Conservation (phyloP, 1,140 invertebrate genomes). For the Thereuonema tuberculata region DNA sequence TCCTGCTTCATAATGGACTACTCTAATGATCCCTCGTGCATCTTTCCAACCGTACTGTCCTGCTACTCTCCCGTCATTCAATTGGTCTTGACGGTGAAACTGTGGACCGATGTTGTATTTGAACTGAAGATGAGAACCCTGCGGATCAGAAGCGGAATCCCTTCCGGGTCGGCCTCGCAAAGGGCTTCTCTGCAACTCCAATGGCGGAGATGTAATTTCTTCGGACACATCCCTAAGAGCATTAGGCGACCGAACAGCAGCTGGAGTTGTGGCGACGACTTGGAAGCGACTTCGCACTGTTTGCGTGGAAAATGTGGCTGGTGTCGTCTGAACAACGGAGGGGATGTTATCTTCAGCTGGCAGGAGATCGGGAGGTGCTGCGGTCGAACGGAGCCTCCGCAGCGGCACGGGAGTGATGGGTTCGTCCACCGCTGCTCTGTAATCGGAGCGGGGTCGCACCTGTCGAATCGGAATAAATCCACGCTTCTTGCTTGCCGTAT, state of each 20-base stretch:
- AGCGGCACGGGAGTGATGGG: neutral
- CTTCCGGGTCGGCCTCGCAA: too few species aligned
- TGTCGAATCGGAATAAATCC: slow-evolving; percentile 4
- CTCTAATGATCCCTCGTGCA: slow-evolving; percentile 42
- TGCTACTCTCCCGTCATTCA: slow-evolving; percentile 55
- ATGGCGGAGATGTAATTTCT: neutral
- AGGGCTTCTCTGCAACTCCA: too few species aligned
- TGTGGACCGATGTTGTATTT: neutral
- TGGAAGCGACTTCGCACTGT: neutral
- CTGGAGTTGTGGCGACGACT: neutral
- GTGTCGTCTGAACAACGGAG: too few species aligned
- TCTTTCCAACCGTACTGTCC: slow-evolving; percentile 66
- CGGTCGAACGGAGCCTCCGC: neutral
- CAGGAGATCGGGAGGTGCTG: neutral
- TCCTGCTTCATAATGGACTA: slow-evolving; percentile 59
- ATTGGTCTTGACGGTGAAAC: slow-evolving; percentile 37
- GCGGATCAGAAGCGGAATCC: too few species aligned
- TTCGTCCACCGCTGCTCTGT: neutral
- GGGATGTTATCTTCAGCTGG: neutral
- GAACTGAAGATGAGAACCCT: neutral
- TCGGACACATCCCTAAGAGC: neutral
- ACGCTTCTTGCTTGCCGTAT: neutral
- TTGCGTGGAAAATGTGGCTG: too few species aligned
- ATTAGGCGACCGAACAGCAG: neutral
- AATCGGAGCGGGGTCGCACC: neutral